These are phyloP conservation scores for Petrosia ficiformis DNA, from an alignment of 37 sponge, comb jelly and placozoan genomes.

Conservation along the genomic window DNA sequence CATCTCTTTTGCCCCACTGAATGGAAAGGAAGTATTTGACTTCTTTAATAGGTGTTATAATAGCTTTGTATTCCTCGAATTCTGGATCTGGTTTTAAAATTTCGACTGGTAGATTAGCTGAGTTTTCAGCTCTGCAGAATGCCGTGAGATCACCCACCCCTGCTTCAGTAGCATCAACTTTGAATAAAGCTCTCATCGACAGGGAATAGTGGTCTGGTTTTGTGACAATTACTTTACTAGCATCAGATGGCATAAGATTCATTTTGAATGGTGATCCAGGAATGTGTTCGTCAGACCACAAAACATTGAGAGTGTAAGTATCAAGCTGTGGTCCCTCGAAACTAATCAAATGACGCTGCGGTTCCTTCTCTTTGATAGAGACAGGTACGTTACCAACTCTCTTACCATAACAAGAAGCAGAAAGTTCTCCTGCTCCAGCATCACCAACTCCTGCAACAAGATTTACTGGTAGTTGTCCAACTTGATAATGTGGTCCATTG, in stretches of 20 bases:
- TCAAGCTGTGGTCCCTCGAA: slow-evolving; percentile 49
- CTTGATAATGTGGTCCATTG: slow-evolving; percentile 6
- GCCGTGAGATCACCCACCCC: slow-evolving; percentile 54
- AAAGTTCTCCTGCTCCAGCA: slow-evolving; percentile 69
- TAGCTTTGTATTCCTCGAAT: slow-evolving; percentile 13
- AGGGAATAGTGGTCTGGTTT: slow-evolving; percentile 36
- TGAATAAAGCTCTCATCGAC: slow-evolving; percentile 11
- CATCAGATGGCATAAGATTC: slow-evolving; percentile 56
- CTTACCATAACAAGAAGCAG: slow-evolving; percentile 43
- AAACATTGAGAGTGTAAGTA: slow-evolving; percentile 51
- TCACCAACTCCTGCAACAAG: slow-evolving; percentile 41
- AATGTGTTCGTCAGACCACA: slow-evolving; percentile 55
- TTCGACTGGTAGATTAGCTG: slow-evolving; percentile 36
- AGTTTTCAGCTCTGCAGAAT: slow-evolving; percentile 50
- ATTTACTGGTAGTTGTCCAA: not conserved
- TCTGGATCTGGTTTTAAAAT: slow-evolving; percentile 14
- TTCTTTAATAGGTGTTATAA: slow-evolving; percentile 43
- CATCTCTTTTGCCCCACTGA: slow-evolving; percentile 45
- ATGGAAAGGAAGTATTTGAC: slow-evolving; percentile 51
- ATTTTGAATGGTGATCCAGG: slow-evolving; percentile 71
- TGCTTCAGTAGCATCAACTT: slow-evolving; percentile 58
- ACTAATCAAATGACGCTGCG: slow-evolving; percentile 34
- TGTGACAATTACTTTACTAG: slow-evolving; percentile 34
- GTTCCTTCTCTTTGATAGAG: slow-evolving; percentile 36
- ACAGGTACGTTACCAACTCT: slow-evolving; percentile 59